Base-by-base conservation (phyloP, 1,140 invertebrate genomes). In the Rhopalosiphum padi region DNA sequence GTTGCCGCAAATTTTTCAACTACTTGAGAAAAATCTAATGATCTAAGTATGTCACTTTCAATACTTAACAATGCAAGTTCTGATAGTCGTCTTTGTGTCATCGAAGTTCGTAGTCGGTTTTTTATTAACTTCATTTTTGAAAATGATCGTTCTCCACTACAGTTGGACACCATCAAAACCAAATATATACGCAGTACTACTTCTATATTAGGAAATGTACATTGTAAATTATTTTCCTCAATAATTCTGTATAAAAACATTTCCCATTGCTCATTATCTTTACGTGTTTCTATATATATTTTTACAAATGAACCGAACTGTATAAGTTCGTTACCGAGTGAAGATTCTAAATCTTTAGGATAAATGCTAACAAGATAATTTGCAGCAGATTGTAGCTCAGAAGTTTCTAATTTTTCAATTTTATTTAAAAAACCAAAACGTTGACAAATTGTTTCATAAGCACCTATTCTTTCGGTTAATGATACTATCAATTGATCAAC, bases 381-480 rank as follows among this genome's bases (percentile, higher is more conserved):
- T 86, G 22, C 25, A 86, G 41, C 83, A 46, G 41, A 86, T 86
- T 86, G 8, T 86, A 86, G 41, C 37, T 46, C 37, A 43, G 37
- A 25, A 86, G 37, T 86, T 86, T 86, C 41, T 46, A 86, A 86
- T 30, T 86, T 86, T 86, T 86, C 23, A 86, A 86, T 43, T 86
- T 30, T 86, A 30, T 86, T 86, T 86, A 30, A 86, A 86, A 86
- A 86, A 86, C 83, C 41, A 86, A 43, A 86, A 86, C 23, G 83
- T 46, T 86, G 83, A 86, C 83, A 86, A 43, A 86, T 86, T 46
- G 83, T 86, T 43, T 46, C 3, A 41, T 43, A 86, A 46, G 41
- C 83, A 46, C 21, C 41, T 86, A 86, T 86, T 46, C 37, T 86
- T 43, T 43, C 41, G 23, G 41, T 46, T 86, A 86, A 86, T 86